Percentiles rank a stretch among this genome's conserved stretches.
phyloP scores from a whole-genome alignment of 2,888 invertebrate species.

The Dryococelus australis region DNA sequence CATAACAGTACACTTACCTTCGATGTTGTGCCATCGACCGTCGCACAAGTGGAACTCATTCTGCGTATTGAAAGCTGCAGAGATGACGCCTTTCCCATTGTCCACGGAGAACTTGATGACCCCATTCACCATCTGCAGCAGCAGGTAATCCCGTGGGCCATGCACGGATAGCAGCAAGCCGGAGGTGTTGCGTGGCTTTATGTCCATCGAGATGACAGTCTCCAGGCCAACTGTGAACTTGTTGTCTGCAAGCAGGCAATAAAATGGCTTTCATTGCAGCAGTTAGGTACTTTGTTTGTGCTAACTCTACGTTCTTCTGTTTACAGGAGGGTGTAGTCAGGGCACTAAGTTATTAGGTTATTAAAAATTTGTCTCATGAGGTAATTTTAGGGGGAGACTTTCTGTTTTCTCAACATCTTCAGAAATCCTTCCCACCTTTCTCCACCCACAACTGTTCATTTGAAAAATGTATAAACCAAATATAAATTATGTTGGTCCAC shows the following conservation, averaged over 20 bases:
- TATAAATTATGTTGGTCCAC: too few species aligned
- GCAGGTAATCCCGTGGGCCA: constrained; percentile 81
- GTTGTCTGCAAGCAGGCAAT: constrained; percentile 63
- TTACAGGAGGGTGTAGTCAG: too few species aligned
- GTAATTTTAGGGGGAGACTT: too few species aligned
- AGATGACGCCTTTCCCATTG: constrained; percentile 81
- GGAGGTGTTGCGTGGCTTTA: constrained; percentile 83
- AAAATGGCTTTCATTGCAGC: neutral
- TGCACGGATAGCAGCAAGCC: constrained; percentile 89
- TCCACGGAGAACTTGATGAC: constrained; percentile 83
- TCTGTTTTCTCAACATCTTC: too few species aligned
- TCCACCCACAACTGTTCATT: too few species aligned
- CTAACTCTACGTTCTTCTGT: too few species aligned
- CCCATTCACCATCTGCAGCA: constrained; percentile 88
- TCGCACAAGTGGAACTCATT: constrained; percentile 82
- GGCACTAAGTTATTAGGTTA: too few species aligned
- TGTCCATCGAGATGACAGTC: constrained; percentile 82
- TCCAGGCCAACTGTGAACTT: constrained; percentile 81
- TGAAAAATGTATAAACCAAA: too few species aligned
- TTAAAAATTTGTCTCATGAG: too few species aligned
- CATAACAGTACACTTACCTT: constrained; percentile 61
- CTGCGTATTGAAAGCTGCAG: constrained; percentile 73
- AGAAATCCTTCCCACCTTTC: too few species aligned
- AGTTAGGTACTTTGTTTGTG: too few species aligned
- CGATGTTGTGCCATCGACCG: constrained; percentile 92